These are phyloP conservation scores for Lophochroa leadbeateri DNA, from an alignment of 2,113 vertebrate species.

Conservation along the genomic window DNA sequence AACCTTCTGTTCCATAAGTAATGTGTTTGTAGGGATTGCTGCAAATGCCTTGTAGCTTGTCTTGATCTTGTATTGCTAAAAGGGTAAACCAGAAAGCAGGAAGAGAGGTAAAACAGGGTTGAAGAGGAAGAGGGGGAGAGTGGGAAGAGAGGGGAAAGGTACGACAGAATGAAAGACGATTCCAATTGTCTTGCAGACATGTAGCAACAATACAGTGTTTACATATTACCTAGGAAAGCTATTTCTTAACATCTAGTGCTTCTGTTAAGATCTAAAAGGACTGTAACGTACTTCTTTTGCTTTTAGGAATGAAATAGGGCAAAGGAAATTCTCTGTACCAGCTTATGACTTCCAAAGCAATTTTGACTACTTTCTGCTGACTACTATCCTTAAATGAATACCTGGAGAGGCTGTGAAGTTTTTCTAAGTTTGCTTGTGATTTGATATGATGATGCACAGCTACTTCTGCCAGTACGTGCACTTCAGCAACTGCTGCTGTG, in stretches of 20 bases:
- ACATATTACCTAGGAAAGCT: neutral
- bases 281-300: neutral
- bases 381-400: neutral
- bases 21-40: slow-evolving; percentile 95
- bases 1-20: slow-evolving; percentile 97
- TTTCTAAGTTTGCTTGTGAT: neutral
- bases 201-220: neutral
- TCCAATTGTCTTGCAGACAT: slow-evolving; percentile 4
- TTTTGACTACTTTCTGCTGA: neutral
- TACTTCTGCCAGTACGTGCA: neutral
- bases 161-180: slow-evolving; percentile 13
- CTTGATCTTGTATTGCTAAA: slow-evolving; percentile 90
- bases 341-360: neutral
- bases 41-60: slow-evolving; percentile 93
- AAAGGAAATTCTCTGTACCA: neutral
- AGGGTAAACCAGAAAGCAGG: slow-evolving; percentile 68
- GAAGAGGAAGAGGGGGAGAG: neutral
- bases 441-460: neutral
- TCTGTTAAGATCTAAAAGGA: neutral
- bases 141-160: neutral
- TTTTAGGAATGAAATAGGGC: neutral
- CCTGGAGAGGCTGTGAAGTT: neutral
- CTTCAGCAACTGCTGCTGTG: neutral
- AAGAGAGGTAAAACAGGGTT: slow-evolving; percentile 42
- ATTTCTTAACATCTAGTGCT: neutral